phyloP scores from a whole-genome alignment of 2,797 vertebrate genomes.

The Triplophysa bombifrons region DNA sequence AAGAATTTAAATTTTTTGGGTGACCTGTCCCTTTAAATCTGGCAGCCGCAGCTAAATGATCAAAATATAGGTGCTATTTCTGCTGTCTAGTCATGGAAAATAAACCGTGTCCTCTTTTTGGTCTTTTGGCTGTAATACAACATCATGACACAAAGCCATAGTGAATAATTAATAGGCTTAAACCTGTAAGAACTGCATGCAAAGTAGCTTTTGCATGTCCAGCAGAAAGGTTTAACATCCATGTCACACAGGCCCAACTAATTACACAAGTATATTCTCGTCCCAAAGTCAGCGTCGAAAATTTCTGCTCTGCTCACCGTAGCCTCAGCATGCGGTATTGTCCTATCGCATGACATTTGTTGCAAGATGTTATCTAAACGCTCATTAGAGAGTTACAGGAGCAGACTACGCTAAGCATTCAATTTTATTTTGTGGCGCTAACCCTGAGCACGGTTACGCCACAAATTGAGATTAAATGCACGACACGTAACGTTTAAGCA shows the following conservation, averaged over 20 bases:
- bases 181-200: slow-evolving; percentile 27
- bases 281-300: slow-evolving; percentile 14
- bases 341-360: slow-evolving; percentile 19
- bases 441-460: slow-evolving; percentile 1
- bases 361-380: slow-evolving; percentile 18
- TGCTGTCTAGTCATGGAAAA: background rate
- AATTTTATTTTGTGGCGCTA: slow-evolving; percentile 3
- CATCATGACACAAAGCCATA: slow-evolving; percentile 1
- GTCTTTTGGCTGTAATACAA: slow-evolving; percentile 8
- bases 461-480: slow-evolving; percentile 14
- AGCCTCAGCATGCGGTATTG: slow-evolving; percentile 19
- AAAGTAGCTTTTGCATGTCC: slow-evolving; percentile 36
- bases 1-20: too few species aligned
- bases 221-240: slow-evolving; percentile 39
- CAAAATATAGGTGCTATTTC: background rate
- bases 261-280: slow-evolving; percentile 21
- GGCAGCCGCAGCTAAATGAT: too few species aligned
- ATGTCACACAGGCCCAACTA: slow-evolving; percentile 17
- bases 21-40: too few species aligned
- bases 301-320: slow-evolving; percentile 20
- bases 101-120: background rate
- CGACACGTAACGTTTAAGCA: slow-evolving; percentile 21
- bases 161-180: slow-evolving; percentile 22
- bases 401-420: background rate
- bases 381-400: slow-evolving; percentile 38